Base-by-base conservation (phyloP, 2,888 invertebrate species). In the Crioceris asparagi region DNA sequence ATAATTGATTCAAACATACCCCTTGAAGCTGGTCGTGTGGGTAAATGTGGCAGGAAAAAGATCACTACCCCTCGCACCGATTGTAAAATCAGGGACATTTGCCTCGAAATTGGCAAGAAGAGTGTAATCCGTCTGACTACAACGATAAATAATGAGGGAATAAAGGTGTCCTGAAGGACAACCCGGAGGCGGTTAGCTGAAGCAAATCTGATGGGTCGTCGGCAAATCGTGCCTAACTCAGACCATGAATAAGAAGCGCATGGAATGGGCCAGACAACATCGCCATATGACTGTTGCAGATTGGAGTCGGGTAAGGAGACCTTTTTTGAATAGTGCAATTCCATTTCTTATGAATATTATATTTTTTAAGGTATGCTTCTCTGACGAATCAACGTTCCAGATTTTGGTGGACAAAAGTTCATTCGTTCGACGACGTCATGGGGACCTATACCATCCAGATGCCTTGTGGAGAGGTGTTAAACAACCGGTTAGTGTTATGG, bases 401-500 rank as follows among this genome's bases (percentile, higher is more conserved):
- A 31, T 16, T 31, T 15, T 31, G 31, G 17, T 17, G 3, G 31
- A 16, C 17, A 31, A 31, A 31, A 31, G 31, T 17, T 14, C 17
- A 17, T 31, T 16, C 17, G 21, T 33, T 10, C 19, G 23, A 23
- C 33, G 33, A 3, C 12, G 33, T 14, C 33, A 19, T 21, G 21
- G 33, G 3, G 11, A 19, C 6, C 21, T 21, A 14, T 33, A 14
- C 21, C 33, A 33, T 15, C n/a, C 21, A 19, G 33, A 19, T 4
- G 19, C 21, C 19, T 11, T 19, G 12, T n/a, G n/a, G 14, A 23
- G 32, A 32, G 36, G 29, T 11, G 32, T 40, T 18, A 46, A 43
- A 36, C 44, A 47, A 34, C 38, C 44, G 19, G 14, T 40, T 12
- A 18, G 32, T 30, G 33, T 40, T 14, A 33, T 33, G 33, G 19